phyloP scores from a whole-genome alignment of 2,888 invertebrate genomes.

The Drosophila phalerata region DNA sequence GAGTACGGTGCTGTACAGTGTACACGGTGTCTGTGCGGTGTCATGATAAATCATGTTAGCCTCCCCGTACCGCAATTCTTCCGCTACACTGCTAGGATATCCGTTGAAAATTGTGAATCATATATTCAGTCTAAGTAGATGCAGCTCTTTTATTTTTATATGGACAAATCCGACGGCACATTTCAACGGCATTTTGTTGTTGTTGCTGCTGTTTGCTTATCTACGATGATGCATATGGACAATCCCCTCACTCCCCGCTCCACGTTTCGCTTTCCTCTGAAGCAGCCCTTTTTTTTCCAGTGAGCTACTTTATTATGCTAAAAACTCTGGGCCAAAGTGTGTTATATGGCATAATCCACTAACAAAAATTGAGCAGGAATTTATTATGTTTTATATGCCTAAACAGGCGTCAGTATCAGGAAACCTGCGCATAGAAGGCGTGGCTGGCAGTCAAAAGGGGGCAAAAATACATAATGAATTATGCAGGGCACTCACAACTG shows the following conservation, averaged over 20 bases:
- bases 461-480: constrained; percentile 61
- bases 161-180: constrained; percentile 45
- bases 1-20: background rate
- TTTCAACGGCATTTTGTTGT: constrained; percentile 34
- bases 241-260: constrained; percentile 6
- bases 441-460: constrained; percentile 33
- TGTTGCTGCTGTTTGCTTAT: constrained; percentile 43
- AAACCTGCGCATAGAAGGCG: constrained; percentile 19
- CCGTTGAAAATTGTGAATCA: constrained; percentile 37
- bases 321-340: constrained; percentile 75
- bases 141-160: constrained; percentile 34
- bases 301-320: constrained; percentile 74
- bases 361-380: constrained; percentile 79
- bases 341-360: constrained; percentile 80
- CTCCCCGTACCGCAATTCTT: too few species aligned
- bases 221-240: constrained; percentile 63
- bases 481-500: constrained; percentile 58
- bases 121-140: constrained; percentile 56
- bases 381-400: constrained; percentile 75
- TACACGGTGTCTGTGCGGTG: constrained; percentile 9
- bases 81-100: background rate
- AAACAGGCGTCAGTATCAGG: constrained; percentile 54
- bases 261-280: constrained; percentile 1
- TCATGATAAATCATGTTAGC: constrained; percentile 47
- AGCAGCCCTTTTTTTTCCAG: constrained; percentile 66